Base-by-base conservation (phyloP, 2,113 vertebrate genomes). In the Laticauda laticaudata region DNA sequence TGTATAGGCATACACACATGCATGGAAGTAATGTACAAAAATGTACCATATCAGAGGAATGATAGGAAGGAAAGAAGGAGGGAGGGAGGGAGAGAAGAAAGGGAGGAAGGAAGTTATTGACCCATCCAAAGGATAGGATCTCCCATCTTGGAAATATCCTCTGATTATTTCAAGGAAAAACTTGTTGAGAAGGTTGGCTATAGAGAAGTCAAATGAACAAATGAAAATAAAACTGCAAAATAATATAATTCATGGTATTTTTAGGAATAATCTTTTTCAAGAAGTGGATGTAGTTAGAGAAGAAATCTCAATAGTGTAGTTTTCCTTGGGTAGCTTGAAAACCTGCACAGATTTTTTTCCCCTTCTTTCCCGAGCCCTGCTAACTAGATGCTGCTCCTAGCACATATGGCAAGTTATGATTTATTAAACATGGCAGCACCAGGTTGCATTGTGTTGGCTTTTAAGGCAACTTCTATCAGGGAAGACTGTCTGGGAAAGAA, bases 391-490 rank as follows among this genome's bases (percentile, higher is more conserved):
- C 88, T 69, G 91, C 56, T 92, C 92, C 75, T 24, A 92, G 91
- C 93, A 10, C 69, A 90, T 93, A 34, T 0, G 6, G 39, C 0
- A 21, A 1, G 87, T n/a, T 91, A 64, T 0, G 0, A 93, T 95
- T 93, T 93, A 89, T 95, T 92, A 92, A 87, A 85, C 34, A 48
- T 88, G 93, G 93, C 94, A 94, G 93, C 12, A 1, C 91, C 90
- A 94, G 93, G 95, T 94, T 91, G 93, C 90, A 61, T 95, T 92
- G 94, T 93, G 75, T 96, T 94, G 96, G 94, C 95, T 94, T 95
- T 53, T 9, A 94, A 96, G 96, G 97, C 96, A 97, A 97, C 96
- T 95, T 95, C 96, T 96, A 95, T 93, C 93, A 94, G 86, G 86
- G 93, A 96, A 91, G 61, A 95, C 90, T 39, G 34, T 96, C 96